These are phyloP conservation scores for Isurus oxyrinchus DNA, from an alignment of 2,113 vertebrate species.

Conservation along the genomic window DNA sequence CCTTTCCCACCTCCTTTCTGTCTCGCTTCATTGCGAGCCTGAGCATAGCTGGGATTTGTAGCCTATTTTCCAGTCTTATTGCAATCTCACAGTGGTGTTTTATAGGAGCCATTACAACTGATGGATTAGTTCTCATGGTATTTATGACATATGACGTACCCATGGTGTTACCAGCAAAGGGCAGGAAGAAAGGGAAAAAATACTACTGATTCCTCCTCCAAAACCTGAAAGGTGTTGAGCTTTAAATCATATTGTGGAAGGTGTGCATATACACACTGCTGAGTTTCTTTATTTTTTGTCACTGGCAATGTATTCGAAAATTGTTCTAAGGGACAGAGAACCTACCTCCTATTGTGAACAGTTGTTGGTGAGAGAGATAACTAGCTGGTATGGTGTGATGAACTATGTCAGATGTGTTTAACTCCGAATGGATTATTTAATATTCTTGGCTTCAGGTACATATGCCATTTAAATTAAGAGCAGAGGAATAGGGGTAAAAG, in stretches of 20 bases:
- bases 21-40: conserved; percentile 77
- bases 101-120: conserved; percentile 78
- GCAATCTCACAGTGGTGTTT: conserved; percentile 70
- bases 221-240: conserved; percentile 63
- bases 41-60: conserved; percentile 78
- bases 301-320: conserved; percentile 43
- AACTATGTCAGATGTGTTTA: background rate
- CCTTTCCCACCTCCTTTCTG: conserved; percentile 70
- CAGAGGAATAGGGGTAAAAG: background rate
- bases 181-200: conserved; percentile 40
- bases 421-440: background rate
- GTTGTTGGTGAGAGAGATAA: background rate
- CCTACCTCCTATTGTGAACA: background rate
- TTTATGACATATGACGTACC: conserved; percentile 69
- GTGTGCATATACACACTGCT: conserved; percentile 50
- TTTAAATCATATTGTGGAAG: conserved; percentile 51
- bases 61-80: conserved; percentile 77
- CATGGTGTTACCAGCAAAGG: conserved; percentile 43
- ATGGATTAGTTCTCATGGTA: conserved; percentile 71
- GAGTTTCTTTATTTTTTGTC: conserved; percentile 42
- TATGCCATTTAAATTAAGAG: background rate
- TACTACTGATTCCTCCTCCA: conserved; percentile 48
- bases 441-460: background rate
- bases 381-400: background rate
- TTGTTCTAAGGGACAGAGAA: conserved; percentile 23